These are phyloP conservation scores for Gambelia wislizenii DNA, from an alignment of 2,797 vertebrate species.

Conservation along the genomic window DNA sequence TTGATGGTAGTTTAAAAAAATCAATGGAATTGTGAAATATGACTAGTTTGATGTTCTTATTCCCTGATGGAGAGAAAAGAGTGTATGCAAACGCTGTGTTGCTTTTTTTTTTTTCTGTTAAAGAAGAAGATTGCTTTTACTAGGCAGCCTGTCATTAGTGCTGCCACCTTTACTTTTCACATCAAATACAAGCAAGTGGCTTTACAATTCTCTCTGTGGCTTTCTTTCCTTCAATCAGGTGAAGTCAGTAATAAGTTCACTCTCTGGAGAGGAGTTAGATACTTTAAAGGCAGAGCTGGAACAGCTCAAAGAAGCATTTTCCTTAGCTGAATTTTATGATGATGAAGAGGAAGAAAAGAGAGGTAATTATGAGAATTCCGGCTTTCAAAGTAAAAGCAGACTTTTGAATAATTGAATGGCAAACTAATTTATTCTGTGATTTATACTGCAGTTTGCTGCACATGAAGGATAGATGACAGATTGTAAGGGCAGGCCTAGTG, in stretches of 20 bases:
- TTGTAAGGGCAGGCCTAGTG: neutral
- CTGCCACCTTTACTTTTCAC: slow-evolving; percentile 11
- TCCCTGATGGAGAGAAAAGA: neutral
- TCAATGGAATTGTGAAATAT: neutral
- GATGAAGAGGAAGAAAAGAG: slow-evolving; percentile 91
- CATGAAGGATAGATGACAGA: neutral
- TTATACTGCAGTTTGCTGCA: neutral
- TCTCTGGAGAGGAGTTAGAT: slow-evolving; percentile 87
- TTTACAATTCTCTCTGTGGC: slow-evolving; percentile 48
- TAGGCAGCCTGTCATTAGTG: slow-evolving; percentile 24
- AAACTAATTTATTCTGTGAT: slow-evolving; percentile 23
- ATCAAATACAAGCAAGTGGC: neutral
- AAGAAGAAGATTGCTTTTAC: neutral
- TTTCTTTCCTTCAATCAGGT: slow-evolving; percentile 81
- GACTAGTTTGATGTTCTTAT: slow-evolving; percentile 15
- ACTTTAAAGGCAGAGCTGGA: slow-evolving; percentile 85
- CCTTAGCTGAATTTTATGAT: slow-evolving; percentile 92
- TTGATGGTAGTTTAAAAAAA: neutral
- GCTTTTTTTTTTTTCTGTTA: too few species aligned
- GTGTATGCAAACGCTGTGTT: neutral
- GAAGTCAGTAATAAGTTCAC: slow-evolving; percentile 86
- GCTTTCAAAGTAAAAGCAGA: slow-evolving; percentile 8
- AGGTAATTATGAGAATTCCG: slow-evolving; percentile 76
- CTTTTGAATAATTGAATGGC: slow-evolving; percentile 28
- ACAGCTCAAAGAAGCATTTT: slow-evolving; percentile 89